Percentiles rank a stretch among this genome's conserved stretches.
These are phyloP conservation scores for Chlorops oryzae DNA, from an alignment of 1,140 invertebrate genomes.

Conservation along the genomic window DNA sequence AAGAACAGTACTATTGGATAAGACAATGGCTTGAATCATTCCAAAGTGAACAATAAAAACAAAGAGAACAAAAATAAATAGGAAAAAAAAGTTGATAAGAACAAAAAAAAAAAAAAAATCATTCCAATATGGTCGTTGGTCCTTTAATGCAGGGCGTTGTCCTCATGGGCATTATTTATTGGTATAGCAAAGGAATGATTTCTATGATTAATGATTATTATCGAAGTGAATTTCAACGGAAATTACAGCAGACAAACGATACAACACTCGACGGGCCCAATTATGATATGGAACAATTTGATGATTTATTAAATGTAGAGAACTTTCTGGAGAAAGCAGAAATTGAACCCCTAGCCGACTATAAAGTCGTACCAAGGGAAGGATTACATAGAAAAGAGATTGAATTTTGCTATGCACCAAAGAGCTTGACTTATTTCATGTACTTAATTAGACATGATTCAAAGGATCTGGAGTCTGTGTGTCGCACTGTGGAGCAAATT, in stretches of 20 bases:
- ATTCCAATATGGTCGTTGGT: constrained; percentile 32
- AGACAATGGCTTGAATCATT: constrained; percentile 35
- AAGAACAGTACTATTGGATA: constrained; percentile 35
- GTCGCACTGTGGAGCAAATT: too few species aligned
- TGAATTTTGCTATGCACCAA: too few species aligned
- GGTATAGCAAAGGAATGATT: constrained; percentile 39
- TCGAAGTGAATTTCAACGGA: constrained; percentile 39
- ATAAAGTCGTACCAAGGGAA: neutral
- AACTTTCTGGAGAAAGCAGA: constrained; percentile 27
- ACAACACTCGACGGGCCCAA: too few species aligned
- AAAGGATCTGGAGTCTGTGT: too few species aligned
- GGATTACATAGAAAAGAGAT: too few species aligned
- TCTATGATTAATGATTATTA: constrained; percentile 46
- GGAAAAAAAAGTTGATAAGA: constrained; percentile 5
- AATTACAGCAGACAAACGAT: constrained; percentile 18
- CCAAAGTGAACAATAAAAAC: constrained; percentile 14
- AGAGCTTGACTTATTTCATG: too few species aligned
- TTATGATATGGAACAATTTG: constrained; percentile 11
- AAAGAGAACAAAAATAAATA: neutral
- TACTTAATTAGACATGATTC: too few species aligned
- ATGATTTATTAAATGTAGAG: constrained; percentile 24
- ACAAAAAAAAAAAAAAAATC: constrained; percentile 5
- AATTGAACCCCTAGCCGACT: neutral
- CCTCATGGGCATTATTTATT: constrained; percentile 43
- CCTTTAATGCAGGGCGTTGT: constrained; percentile 41